Evolutionary conservation across 2,113 vertebrate species (phyloP).

Genomic region (Carollia perspicillata): DNA sequence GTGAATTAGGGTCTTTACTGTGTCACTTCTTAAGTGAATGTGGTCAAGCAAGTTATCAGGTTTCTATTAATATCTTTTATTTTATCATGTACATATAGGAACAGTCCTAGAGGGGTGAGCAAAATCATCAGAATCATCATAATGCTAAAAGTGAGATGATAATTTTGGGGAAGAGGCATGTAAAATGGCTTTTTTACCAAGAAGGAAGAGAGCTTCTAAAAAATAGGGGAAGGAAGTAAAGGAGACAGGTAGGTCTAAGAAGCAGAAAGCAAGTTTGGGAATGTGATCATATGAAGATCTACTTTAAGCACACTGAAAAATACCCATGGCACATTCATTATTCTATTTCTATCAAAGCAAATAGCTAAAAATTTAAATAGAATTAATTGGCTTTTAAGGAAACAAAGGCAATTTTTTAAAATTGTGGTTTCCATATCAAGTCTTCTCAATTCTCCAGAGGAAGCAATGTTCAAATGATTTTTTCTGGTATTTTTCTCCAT

Average conservation of each 20-base stretch:
- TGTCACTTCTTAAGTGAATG: neutral
- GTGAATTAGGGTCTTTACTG: neutral
- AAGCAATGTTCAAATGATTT: neutral
- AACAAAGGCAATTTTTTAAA: neutral
- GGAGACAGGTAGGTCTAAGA: neutral
- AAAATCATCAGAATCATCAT: neutral
- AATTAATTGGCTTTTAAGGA: neutral
- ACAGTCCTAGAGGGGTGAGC: neutral
- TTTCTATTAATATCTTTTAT: neutral
- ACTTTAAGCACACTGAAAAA: neutral
- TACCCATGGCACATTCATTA: neutral
- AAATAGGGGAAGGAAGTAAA: neutral
- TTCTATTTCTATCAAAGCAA: neutral
- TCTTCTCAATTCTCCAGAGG: neutral
- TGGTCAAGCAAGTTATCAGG: neutral
- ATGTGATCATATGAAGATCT: neutral
- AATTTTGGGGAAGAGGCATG: neutral
- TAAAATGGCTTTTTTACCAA: neutral
- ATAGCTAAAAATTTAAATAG: neutral
- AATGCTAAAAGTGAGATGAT: neutral
- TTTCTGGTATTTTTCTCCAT: neutral
- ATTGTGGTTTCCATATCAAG: neutral
- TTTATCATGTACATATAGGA: neutral
- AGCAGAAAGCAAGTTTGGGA: neutral
- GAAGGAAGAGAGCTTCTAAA: neutral